Evolutionary conservation across 2,888 invertebrate genomes (phyloP), one percentile per base, ranked within the genome.

Genomic region (Netelia fuscicornis): DNA sequence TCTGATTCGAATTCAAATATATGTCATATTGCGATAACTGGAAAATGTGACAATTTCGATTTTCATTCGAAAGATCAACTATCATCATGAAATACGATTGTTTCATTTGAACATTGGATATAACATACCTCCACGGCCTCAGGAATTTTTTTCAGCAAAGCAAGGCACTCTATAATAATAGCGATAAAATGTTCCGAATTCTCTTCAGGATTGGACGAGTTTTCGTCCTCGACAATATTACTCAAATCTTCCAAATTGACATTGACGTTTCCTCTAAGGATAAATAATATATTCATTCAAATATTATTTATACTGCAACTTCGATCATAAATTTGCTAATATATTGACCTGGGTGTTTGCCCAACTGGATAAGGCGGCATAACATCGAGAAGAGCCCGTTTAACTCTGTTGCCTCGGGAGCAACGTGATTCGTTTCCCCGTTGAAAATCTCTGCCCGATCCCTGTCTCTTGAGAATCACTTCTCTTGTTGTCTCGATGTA

Each of bases 131-230:
- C 98, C 54, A 98, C 95, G 25, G 98, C 97, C 90, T 97, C 98
- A 75, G 97, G 97, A 89, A 98, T 95, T 93, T 97, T 97, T 74
- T 97, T 97, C 85, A 98, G 94, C 83, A 97, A 96, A 13, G 97
- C 97, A 74, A 98, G 95, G 85, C 98, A 98, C 92, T 98, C 98
- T 0, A 98, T 96, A 62, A 98, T 95, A 89, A 97, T 96, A 90
- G 97, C 96, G 91, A 98, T 96, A 85, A 96, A 97, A 91, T 96
- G 96, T 86, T 95, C 95, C 68, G 96, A 95, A 92, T 96, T 95
- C 71, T 95, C 94, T 89, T 96, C 96, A 1, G 95, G 95, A 92
- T 96, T 95, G 23, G 94, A 89, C n/a, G 94, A 92, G 88, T 95
- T 95, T 30, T 95, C 94, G 90, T 96, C 95, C 89, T 96, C 96